Base-by-base conservation (phyloP, 2,888 invertebrate species). In the Drosophila maculinotata region DNA sequence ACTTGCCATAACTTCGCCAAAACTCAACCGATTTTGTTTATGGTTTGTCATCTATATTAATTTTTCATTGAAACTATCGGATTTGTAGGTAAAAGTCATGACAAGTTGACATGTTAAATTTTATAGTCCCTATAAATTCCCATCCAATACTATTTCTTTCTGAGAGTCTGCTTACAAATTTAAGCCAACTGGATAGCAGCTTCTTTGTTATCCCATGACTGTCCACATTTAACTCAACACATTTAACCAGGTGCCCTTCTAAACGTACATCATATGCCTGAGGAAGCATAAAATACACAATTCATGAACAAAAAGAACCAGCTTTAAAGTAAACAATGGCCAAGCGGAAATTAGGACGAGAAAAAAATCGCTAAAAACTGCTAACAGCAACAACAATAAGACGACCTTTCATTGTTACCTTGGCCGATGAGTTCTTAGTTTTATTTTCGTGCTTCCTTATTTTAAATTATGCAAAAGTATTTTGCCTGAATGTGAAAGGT, bases 401-500 rank as follows among this genome's bases (percentile, higher is more conserved):
- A 35, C 30, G 65, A 52, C 68, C 74, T 74, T 74, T 54, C 33
- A 26, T 38, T 62, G 62, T 59, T 53, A 64, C 69, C 69, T 69
- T 69, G 65, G 53, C 59, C 66, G 48, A 31, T 57, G 57, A 17
- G 66, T 48, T 48, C 56, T 59, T 25, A 49, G 14, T 25, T 60
- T 35, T 35, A 23, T 45, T 49, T 17, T 26, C 38, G 20, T 23
- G 10, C 10, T n/a, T 10, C 47, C 10, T 47, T 41, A 38, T 31
- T 56, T 39, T 71, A 79, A 83, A 81, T 79, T 75, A 81, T 86
- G 79, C 72, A 79, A 72, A 84, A 65, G 64, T 58, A 56, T 70
- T 68, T 59, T 28, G 49, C 44, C 36, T 48, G 67, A 38, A 64
- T 69, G 56, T 52, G 56, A 57, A 57, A 66, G 53, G 70, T 39